phyloP scores from a whole-genome alignment of 1,140 invertebrate species.

The Dinoponera quadriceps region DNA sequence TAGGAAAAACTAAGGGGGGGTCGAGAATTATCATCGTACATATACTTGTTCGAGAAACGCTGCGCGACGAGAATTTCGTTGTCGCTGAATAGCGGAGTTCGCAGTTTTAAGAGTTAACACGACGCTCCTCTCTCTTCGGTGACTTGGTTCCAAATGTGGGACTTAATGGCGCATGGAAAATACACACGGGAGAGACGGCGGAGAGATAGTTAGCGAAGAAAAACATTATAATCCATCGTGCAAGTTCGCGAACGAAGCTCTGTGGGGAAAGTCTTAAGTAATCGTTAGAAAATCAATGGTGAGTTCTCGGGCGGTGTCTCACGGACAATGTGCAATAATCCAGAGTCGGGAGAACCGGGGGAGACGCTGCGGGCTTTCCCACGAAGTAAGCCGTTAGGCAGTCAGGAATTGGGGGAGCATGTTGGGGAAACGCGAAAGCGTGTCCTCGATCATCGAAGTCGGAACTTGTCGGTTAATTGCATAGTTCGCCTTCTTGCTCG shows the following conservation, averaged over 20 bases:
- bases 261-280: slow-evolving; percentile 18
- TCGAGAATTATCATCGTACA: neutral
- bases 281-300: slow-evolving; percentile 60
- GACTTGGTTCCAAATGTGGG: slow-evolving; percentile 19
- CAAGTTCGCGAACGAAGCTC: slow-evolving; percentile 54
- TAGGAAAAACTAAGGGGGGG: neutral
- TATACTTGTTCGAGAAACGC: neutral
- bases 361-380: slow-evolving; percentile 68
- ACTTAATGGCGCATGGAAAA: slow-evolving; percentile 42
- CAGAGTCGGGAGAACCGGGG: slow-evolving; percentile 53
- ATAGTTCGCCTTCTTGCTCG: slow-evolving; percentile 72
- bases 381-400: slow-evolving; percentile 71
- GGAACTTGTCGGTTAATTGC: slow-evolving; percentile 73
- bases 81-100: neutral
- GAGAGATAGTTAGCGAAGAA: slow-evolving; percentile 52
- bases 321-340: slow-evolving; percentile 66
- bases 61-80: neutral
- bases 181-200: slow-evolving; percentile 4
- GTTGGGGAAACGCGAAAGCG: slow-evolving; percentile 67
- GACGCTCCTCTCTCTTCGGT: neutral
- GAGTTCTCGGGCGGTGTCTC: slow-evolving; percentile 55
- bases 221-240: slow-evolving; percentile 59
- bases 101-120: slow-evolving; percentile 9
- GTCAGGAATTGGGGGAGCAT: slow-evolving; percentile 62
- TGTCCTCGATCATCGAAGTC: slow-evolving; percentile 75